Evolutionary conservation across 2,113 vertebrate species (phyloP), one percentile per base, ranked within the genome.

Genomic region (Pampusana beccarii): DNA sequence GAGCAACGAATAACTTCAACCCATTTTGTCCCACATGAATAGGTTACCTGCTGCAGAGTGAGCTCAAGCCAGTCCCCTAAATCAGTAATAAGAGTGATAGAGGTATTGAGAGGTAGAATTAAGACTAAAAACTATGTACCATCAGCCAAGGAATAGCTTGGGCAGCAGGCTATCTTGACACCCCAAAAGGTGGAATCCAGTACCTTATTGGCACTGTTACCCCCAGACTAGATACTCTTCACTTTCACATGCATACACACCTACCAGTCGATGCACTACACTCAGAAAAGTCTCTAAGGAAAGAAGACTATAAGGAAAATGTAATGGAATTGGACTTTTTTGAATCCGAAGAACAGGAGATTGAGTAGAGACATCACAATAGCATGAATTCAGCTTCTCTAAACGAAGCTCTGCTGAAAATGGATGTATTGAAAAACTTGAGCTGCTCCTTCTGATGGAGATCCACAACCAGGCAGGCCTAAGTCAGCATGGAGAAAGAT

Each of bases 41-140:
- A 21, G 56, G 75, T 96, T 97, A 96, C 78, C 80, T 88, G 46
- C 44, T 95, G 36, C 48, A 80, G 67, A 72, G 33, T 57, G 28
- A 92, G 23, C 28, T 80, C 40, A 36, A 83, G 11, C 11, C 13
- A 25, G 13, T 60, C 38, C 51, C 24, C 24, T 46, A 18, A 78
- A 57, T 67, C 9, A 15, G 18, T 13, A 42, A 6, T 40, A 72
- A 78, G 40, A 56, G 14, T 74, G 26, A 11, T 28, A 89, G 51
- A 64, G 12, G 2, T 82, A 65, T 2, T 46, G 56, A 73, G 36
- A 53, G 21, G 20, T 1, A 57, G 15, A 90, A 77, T 48, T 80
- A 72, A 80, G 7, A 23, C 14, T 70, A 71, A 86, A 81, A 84
- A 6, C 9, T 26, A 11, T 24, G 9, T 48, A n/a, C 6, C 5